phyloP scores from a whole-genome alignment of 2,888 invertebrate genomes.

The Drosophila stalkeri region DNA sequence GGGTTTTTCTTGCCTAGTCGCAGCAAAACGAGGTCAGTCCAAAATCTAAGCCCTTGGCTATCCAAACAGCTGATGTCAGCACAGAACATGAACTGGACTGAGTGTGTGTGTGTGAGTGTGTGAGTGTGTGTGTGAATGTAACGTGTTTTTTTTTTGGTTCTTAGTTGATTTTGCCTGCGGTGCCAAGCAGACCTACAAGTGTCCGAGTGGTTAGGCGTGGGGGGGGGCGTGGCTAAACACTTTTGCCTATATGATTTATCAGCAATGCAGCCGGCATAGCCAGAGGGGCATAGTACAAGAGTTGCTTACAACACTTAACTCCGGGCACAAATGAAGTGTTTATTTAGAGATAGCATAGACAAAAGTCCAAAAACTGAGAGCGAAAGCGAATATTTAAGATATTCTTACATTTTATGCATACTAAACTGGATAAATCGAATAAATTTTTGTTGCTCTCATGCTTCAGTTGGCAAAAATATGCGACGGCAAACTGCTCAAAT shows the following conservation, averaged over 20 bases:
- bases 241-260: conserved; percentile 71
- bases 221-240: conserved; percentile 44
- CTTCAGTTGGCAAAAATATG: conserved; percentile 11
- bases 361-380: background rate
- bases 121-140: conserved; percentile 37
- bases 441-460: conserved; percentile 25
- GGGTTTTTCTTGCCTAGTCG: conserved; percentile 49
- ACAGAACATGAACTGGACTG: conserved; percentile 32
- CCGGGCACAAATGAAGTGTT: conserved; percentile 55
- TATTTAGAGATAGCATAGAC: conserved; percentile 42
- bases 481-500: conserved; percentile 1
- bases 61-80: conserved; percentile 75
- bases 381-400: conserved; percentile 22
- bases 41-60: conserved; percentile 72
- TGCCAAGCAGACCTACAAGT: conserved; percentile 48
- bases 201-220: conserved; percentile 22
- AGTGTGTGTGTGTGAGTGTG: conserved; percentile 12
- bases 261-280: conserved; percentile 50
- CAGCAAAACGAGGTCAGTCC: conserved; percentile 65
- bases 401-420: conserved; percentile 49
- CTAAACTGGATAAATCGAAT: conserved; percentile 29
- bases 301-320: conserved; percentile 43
- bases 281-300: conserved; percentile 35
- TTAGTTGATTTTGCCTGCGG: conserved; percentile 46
- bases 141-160: conserved; percentile 48